These are phyloP conservation scores for Apocrypta bakeri DNA, from an alignment of 1,140 invertebrate genomes.

Conservation along the genomic window DNA sequence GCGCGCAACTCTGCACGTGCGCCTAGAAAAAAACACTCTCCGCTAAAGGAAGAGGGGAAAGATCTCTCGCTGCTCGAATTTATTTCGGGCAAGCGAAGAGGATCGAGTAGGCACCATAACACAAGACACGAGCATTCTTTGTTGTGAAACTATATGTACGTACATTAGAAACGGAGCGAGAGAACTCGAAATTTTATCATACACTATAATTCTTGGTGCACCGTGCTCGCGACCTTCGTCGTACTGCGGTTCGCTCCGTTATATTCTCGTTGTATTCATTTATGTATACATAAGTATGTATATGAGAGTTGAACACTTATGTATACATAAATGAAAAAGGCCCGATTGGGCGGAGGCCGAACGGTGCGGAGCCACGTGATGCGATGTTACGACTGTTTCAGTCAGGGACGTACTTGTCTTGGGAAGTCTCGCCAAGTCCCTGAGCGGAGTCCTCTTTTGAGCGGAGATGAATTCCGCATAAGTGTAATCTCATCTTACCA, in stretches of 20 bases:
- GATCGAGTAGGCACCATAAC: background rate
- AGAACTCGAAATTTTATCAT: background rate
- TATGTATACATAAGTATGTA: background rate
- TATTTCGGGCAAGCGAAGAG: background rate
- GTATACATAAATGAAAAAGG: background rate
- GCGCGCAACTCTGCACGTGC: background rate
- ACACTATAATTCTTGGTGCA: background rate
- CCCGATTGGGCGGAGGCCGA: constrained; percentile 36
- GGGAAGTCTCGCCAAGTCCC: no score
- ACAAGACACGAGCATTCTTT: background rate
- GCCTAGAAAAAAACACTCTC: background rate
- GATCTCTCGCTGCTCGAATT: background rate
- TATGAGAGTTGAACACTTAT: background rate
- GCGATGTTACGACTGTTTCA: constrained; percentile 17
- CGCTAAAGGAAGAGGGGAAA: background rate
- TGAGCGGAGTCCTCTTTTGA: no score
- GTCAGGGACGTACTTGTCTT: constrained; percentile 39
- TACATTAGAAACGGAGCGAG: background rate
- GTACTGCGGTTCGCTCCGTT: background rate
- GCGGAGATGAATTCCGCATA: no score
- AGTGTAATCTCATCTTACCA: no score
- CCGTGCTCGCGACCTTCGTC: background rate
- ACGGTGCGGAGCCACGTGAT: background rate
- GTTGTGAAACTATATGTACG: background rate
- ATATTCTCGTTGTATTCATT: background rate